Conservation (phyloP, 2,113 vertebrate genomes). For the Cyprinodon brontotheroides region DNA sequence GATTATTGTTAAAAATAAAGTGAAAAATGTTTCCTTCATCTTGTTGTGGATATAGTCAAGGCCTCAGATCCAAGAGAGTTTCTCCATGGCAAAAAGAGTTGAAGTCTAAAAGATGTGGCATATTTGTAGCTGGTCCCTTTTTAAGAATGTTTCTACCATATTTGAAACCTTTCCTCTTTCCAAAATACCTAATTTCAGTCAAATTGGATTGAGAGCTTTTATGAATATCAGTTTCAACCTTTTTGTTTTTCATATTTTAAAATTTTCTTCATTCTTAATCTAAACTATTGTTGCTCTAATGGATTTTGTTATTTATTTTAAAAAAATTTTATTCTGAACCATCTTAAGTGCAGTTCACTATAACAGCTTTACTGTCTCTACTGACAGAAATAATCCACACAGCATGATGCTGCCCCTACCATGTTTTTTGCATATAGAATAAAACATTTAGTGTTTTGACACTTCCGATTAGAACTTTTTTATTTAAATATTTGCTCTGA, state of each 20-base stretch:
- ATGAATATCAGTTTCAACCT: too few species aligned
- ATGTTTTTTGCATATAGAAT: too few species aligned
- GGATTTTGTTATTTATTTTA: neutral
- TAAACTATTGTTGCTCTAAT: neutral
- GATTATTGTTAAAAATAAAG: neutral
- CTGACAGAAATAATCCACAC: neutral
- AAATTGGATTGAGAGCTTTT: neutral
- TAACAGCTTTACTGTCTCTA: neutral
- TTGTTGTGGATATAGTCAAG: constrained; percentile 14
- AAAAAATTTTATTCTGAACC: neutral
- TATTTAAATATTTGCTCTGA: too few species aligned
- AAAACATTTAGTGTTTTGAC: too few species aligned
- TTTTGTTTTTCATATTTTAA: neutral
- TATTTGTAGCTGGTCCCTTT: neutral
- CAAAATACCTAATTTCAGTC: neutral
- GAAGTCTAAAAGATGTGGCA: neutral
- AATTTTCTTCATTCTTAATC: neutral
- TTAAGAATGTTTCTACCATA: neutral
- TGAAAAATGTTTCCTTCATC: neutral
- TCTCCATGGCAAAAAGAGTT: neutral
- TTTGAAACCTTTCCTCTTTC: neutral
- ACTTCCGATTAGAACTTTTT: too few species aligned
- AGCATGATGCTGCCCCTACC: too few species aligned
- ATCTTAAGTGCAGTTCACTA: neutral
- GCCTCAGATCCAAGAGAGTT: neutral